A percentile compares a stretch with the other conserved stretches of the same genome.
These are phyloP conservation scores for Kradibia gibbosae DNA, from an alignment of 1,140 invertebrate genomes.

Conservation along the genomic window DNA sequence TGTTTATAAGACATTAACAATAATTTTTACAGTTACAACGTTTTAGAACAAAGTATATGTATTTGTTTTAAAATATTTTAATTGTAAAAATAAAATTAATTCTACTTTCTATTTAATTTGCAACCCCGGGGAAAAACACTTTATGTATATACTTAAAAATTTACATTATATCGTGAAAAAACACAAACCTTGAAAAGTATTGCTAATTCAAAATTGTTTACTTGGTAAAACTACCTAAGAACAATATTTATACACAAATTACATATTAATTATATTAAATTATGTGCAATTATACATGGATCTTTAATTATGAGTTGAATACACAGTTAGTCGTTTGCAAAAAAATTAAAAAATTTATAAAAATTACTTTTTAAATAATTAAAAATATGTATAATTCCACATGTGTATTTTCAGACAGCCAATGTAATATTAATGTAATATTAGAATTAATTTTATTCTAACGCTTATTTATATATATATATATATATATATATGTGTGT, in stretches of 20 bases:
- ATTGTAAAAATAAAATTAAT: neutral
- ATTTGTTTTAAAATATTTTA: constrained; percentile 9
- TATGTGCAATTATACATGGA: neutral
- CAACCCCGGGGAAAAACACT: neutral
- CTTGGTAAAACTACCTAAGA: neutral
- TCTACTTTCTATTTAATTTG: neutral
- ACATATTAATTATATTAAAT: constrained; percentile 32
- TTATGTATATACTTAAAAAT: neutral
- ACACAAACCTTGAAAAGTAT: neutral
- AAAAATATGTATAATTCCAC: neutral
- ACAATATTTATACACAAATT: constrained; percentile 22
- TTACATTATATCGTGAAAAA: neutral
- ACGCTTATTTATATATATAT: constrained; percentile 19
- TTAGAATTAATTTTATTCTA: neutral
- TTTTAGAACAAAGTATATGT: neutral
- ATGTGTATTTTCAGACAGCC: neutral
- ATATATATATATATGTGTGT: neutral
- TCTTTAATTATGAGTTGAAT: neutral
- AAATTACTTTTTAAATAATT: constrained; percentile 9
- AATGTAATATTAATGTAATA: neutral
- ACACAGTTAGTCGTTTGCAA: constrained; percentile 4
- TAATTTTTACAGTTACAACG: constrained; percentile 7
- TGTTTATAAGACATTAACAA: constrained; percentile 7
- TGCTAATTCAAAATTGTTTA: neutral
- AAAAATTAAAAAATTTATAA: constrained; percentile 19